Evolutionary conservation across 2,113 vertebrate genomes (phyloP).

Genomic region (Gymnogyps californianus): DNA sequence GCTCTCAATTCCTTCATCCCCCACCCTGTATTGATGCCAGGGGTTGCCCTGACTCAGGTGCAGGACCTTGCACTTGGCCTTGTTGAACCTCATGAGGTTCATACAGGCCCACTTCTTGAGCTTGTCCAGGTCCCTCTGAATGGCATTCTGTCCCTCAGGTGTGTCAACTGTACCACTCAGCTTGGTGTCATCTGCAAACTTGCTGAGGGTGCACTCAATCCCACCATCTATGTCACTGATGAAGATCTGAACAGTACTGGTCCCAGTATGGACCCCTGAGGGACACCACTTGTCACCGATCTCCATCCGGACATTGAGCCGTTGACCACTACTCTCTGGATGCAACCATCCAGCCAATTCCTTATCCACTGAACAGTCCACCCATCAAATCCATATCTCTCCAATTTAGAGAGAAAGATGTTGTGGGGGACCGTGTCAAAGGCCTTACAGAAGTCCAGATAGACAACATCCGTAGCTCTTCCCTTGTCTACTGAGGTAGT

Average conservation of each 20-base stretch:
- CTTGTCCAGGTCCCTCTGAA: too few species aligned
- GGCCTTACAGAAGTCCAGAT: background rate
- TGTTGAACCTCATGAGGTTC: too few species aligned
- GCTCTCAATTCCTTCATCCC: too few species aligned
- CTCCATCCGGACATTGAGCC: background rate
- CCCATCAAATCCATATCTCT: background rate
- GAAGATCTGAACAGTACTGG: background rate
- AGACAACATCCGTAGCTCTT: background rate
- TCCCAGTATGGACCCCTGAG: background rate
- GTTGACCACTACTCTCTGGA: background rate
- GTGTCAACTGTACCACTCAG: rapidly evolving
- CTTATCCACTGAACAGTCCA: background rate
- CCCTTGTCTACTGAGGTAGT: background rate
- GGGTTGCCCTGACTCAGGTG: too few species aligned
- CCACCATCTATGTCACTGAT: background rate
- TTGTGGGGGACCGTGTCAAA: background rate
- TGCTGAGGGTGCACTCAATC: background rate
- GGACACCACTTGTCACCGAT: background rate
- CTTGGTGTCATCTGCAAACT: background rate
- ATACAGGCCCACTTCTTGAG: too few species aligned
- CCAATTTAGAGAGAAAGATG: background rate
- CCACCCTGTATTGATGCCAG: too few species aligned
- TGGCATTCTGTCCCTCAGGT: background rate
- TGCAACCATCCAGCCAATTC: background rate
- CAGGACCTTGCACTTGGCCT: too few species aligned